Conservation (phyloP, 2,888 invertebrate species). For the Erebia aethiops region DNA sequence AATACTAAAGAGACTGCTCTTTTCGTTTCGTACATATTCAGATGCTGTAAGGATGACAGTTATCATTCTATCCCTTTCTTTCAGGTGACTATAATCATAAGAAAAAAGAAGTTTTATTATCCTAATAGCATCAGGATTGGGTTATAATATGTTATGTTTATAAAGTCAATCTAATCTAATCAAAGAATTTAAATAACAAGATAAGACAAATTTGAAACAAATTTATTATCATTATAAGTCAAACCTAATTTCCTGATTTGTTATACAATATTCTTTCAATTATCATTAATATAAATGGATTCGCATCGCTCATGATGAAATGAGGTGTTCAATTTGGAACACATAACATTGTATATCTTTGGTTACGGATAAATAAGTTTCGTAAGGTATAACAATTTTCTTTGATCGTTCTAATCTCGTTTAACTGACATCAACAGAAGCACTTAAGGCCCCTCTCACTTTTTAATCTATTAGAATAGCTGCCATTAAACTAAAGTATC, state of each 20-base stretch:
- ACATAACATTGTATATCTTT: conserved; percentile 22
- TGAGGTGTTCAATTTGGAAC: conserved; percentile 7
- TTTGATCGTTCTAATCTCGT: conserved; percentile 35
- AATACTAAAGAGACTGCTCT: no score
- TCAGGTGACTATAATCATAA: no score
- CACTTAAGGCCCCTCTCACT: conserved; percentile 42
- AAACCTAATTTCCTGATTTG: conserved; percentile 2
- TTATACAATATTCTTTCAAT: background rate
- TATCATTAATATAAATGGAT: conserved; percentile 3
- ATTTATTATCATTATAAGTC: background rate
- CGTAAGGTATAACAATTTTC: conserved; percentile 31
- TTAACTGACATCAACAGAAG: conserved; percentile 34
- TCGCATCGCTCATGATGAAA: background rate
- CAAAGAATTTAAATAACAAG: background rate
- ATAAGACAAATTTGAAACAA: background rate
- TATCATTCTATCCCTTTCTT: no score
- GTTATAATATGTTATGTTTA: background rate
- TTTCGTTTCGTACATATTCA: no score
- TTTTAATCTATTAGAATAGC: conserved; percentile 48
- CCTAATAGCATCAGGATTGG: background rate
- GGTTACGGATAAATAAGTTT: conserved; percentile 33
- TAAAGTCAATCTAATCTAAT: background rate
- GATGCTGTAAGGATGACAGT: no score
- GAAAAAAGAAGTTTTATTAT: no score
- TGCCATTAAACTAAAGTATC: conserved; percentile 47